Percentiles rank a stretch among this genome's conserved stretches.
Conservation (phyloP, 2,797 vertebrate species). For the Oryzias dopingdopingensis region DNA sequence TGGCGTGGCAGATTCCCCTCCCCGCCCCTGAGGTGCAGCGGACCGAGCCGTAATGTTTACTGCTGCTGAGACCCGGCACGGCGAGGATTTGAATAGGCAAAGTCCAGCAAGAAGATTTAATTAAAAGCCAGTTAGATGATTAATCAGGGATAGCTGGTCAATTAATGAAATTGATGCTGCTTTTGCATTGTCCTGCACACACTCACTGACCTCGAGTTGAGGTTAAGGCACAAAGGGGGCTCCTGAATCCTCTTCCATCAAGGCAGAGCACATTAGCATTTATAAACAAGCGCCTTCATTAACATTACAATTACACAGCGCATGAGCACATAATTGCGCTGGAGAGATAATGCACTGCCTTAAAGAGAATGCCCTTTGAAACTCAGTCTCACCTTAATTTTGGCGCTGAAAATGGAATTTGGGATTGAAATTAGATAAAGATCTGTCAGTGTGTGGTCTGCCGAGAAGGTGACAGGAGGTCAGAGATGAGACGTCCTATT, state of each 20-base stretch:
- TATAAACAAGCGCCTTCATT: conserved; percentile 73
- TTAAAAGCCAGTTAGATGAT: conserved; percentile 64
- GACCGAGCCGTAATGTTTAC: conserved; percentile 65
- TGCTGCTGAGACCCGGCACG: conserved; percentile 35
- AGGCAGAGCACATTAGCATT: conserved; percentile 67
- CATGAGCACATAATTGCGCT: conserved; percentile 61
- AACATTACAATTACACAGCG: conserved; percentile 72
- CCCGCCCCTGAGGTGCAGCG: conserved; percentile 58
- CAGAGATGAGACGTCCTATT: conserved; percentile 36
- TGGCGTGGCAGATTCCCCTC: conserved; percentile 70
- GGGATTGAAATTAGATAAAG: conserved; percentile 34
- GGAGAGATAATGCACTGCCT: conserved; percentile 55
- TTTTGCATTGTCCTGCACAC: conserved; percentile 19
- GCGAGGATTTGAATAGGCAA: conserved; percentile 30
- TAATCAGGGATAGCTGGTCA: conserved; percentile 57
- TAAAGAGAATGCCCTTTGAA: conserved; percentile 58
- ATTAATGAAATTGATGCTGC: conserved; percentile 51
- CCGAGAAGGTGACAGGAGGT: conserved; percentile 28
- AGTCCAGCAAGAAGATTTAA: conserved; percentile 53
- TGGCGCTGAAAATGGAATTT: conserved; percentile 34
- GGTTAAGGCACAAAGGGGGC: conserved; percentile 50
- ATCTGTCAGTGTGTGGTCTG: conserved; percentile 11
- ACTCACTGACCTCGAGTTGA: conserved; percentile 57
- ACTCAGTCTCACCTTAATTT: conserved; percentile 56
- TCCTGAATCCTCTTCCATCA: conserved; percentile 57